Evolutionary conservation across 2,888 invertebrate genomes (phyloP).

Genomic region (Hemicrepidius hirtus): DNA sequence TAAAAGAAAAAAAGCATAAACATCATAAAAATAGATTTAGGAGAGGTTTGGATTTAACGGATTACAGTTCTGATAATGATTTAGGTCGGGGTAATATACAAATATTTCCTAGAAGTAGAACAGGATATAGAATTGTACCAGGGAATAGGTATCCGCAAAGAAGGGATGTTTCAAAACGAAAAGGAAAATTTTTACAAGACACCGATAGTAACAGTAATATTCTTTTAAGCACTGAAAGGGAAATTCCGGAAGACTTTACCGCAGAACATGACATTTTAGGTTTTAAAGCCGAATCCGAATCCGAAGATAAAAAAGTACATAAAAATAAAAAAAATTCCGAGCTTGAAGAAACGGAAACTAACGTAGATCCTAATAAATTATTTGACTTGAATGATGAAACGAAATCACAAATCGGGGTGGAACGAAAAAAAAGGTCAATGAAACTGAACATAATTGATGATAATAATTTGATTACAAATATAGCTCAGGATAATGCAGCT

Average conservation of each 20-base stretch:
- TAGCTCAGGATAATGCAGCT: conserved; percentile 35
- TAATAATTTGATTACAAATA: conserved; percentile 46
- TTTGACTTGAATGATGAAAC: too few species aligned
- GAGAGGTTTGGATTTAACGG: conserved; percentile 43
- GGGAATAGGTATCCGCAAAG: conserved; percentile 37
- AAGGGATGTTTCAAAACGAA: too few species aligned
- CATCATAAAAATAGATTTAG: neutral
- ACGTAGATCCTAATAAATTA: conserved; percentile 10
- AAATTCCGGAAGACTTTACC: neutral
- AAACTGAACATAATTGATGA: conserved; percentile 53
- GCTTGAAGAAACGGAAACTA: conserved; percentile 5
- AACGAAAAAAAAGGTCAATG: conserved; percentile 34
- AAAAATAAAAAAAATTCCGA: conserved; percentile 2
- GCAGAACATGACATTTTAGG: conserved; percentile 1
- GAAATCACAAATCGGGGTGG: too few species aligned
- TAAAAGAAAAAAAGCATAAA: neutral
- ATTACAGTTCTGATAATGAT: conserved; percentile 46
- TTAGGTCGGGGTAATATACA: conserved; percentile 47
- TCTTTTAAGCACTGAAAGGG: neutral
- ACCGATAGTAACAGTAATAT: too few species aligned
- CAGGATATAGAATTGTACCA: conserved; percentile 51
- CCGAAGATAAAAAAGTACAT: too few species aligned
- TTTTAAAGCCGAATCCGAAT: neutral
- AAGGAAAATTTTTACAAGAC: too few species aligned
- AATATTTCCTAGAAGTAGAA: conserved; percentile 50